Evolutionary conservation across 2,888 invertebrate genomes (phyloP), one percentile per base, ranked within the genome.

Genomic region (Drosophila sordidula): DNA sequence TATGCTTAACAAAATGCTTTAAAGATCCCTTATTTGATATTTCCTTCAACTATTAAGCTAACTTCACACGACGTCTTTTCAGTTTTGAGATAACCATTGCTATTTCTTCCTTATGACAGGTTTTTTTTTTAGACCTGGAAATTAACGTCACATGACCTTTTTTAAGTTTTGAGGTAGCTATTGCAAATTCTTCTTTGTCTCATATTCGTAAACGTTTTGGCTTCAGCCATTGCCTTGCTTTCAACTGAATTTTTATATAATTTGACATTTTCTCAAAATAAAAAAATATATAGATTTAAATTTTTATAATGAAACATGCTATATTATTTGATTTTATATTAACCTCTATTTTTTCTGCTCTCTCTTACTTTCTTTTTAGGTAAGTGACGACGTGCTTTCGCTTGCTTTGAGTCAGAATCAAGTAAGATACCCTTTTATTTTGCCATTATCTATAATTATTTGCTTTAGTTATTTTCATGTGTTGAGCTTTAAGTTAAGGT

Each of bases 361-460:
- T 50, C 34, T 41, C 45, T 39, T 36, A 39, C n/a, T 74, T 42
- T 63, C 32, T 18, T 89, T 90, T 9, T 52, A 90, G 90, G 90
- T 90, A 90, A 90, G 90, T 91, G 91, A 89, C 62, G 91, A 91
- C 54, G 80, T 90, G 68, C 89, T 91, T 84, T 87, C 91, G 79
- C 75, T 89, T 80, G 91, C 91, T 80, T 89, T 90, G 75, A 88
- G 77, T 65, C 91, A 90, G 50, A 90, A 90, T 59, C 91, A 91
- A 78, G 90, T 90, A 91, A 90, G 90, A 72, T 51, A 57, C 22
- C 34, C 46, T 76, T 67, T 77, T 54, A 51, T 73, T 66, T 67
- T 56, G 2, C 12, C 6, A 38, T 46, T 63, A 11, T n/a, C 18
- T 65, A 64, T 29, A 58, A 29, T 45, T 29, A 16, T 39, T 54